Evolutionary conservation across 1,140 invertebrate species (phyloP), one percentile per base, ranked within the genome.

Genomic region (Musca vetustissima): DNA sequence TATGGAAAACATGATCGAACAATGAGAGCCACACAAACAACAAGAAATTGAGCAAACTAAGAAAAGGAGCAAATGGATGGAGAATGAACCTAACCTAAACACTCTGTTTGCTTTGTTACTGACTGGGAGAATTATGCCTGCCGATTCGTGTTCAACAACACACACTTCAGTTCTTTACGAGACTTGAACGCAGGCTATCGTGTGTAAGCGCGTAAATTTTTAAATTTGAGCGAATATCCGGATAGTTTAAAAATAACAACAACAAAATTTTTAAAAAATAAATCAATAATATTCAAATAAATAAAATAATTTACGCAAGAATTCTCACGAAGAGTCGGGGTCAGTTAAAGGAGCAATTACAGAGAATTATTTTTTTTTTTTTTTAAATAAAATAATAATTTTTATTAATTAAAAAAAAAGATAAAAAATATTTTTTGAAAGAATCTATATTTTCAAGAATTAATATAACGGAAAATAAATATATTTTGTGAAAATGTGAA

Each of bases 141-240:
- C n/a, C n/a, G 36, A 43, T 43, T 43, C 11, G 36, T 43, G 36
- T 43, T 43, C 7, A 43, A 61, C n/a, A n/a, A n/a, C n/a, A n/a
- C n/a, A n/a, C 57, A 61, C 57, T 61, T 61, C 28, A 61, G 57
- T 61, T 61, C 57, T 28, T 32, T 61, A 21, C 57, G 57, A 61
- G 57, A 61, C 28, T 61, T 61, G 57, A 61, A 61, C 28, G 57
- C 36, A 61, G 17, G n/a, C 57, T 21, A 21, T 61, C 57, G 57
- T 61, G 57, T 61, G 57, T 61, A 61, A 61, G 57, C 57, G 57
- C 57, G 57, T 61, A 43, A 61, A 61, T 4, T 43, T 43, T 11
- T 43, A 43, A n/a, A 13, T 43, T 43, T 43, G 36, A 43, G 36
- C 36, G 11, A 43, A 1, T 3, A 3, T 8, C 13, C 36, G 36